phyloP scores from a whole-genome alignment of 1,140 invertebrate genomes.

The Condylostylus longicornis region DNA sequence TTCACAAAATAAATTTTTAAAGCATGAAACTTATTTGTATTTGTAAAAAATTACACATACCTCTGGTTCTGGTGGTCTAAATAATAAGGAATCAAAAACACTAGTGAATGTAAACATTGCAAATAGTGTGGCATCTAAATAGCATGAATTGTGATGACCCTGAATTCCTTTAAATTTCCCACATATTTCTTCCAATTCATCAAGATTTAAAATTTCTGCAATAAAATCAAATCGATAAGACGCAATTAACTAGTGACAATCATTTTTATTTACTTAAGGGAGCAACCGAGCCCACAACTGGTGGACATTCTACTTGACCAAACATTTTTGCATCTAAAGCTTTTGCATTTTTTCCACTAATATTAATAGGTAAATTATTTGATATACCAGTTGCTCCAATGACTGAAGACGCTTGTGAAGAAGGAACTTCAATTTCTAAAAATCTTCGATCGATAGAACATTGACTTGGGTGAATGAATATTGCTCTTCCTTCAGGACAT shows the following conservation, averaged over 20 bases:
- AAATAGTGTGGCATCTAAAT: slow-evolving; percentile 90
- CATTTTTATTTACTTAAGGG: slow-evolving; percentile 43
- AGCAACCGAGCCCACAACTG: slow-evolving; percentile 60
- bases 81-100: slow-evolving; percentile 82
- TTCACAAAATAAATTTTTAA: background rate
- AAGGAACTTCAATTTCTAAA: slow-evolving; percentile 36
- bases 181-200: slow-evolving; percentile 49
- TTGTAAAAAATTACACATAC: slow-evolving; percentile 30
- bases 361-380: background rate
- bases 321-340: slow-evolving; percentile 18
- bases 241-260: background rate
- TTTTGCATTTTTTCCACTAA: slow-evolving; percentile 2
- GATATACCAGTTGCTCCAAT: slow-evolving; percentile 6
- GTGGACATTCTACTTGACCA: slow-evolving; percentile 50
- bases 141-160: slow-evolving; percentile 96
- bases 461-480: slow-evolving; percentile 62
- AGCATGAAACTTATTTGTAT: background rate
- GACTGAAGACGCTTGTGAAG: slow-evolving; percentile 4
- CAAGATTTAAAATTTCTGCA: slow-evolving; percentile 31
- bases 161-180: slow-evolving; percentile 81
- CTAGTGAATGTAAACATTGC: slow-evolving; percentile 93
- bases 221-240: slow-evolving; percentile 4
- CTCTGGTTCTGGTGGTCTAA: slow-evolving; percentile 49
- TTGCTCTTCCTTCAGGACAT: slow-evolving; percentile 38
- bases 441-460: slow-evolving; percentile 66